These are phyloP conservation scores for Polyergus mexicanus DNA, from an alignment of 1,140 invertebrate genomes.

Conservation along the genomic window DNA sequence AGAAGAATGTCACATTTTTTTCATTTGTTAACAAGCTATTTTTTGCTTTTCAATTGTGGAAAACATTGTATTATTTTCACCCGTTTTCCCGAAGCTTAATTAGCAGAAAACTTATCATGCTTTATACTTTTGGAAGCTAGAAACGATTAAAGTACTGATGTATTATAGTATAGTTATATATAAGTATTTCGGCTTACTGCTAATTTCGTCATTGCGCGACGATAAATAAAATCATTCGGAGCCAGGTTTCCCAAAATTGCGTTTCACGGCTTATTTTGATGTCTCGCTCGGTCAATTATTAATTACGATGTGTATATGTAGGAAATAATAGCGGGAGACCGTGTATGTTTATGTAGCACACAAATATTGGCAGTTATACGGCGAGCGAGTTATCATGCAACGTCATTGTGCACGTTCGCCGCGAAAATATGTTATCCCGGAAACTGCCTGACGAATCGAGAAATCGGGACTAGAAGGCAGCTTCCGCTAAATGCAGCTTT, in stretches of 20 bases:
- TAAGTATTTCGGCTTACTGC: not conserved
- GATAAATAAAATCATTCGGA: constrained; percentile 9
- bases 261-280: constrained; percentile 44
- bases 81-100: not conserved
- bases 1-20: not conserved
- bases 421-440: constrained; percentile 29
- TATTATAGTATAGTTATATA: not conserved
- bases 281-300: constrained; percentile 20
- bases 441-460: not conserved
- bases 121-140: not conserved
- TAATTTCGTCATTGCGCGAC: constrained; percentile 18
- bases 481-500: constrained; percentile 40
- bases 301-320: constrained; percentile 14
- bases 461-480: not conserved
- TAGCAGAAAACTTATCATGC: not conserved
- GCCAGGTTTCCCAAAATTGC: constrained; percentile 34
- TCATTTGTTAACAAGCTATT: not conserved
- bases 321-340: constrained; percentile 24
- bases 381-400: not conserved
- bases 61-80: not conserved
- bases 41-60: not conserved
- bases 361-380: constrained; percentile 8
- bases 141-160: not conserved
- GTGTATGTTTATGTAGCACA: constrained; percentile 7
- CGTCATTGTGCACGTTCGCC: not conserved